Percentiles rank a stretch among this genome's conserved stretches.
These are phyloP conservation scores for Lithophane leautieri DNA, from an alignment of 2,888 invertebrate species.

Conservation along the genomic window DNA sequence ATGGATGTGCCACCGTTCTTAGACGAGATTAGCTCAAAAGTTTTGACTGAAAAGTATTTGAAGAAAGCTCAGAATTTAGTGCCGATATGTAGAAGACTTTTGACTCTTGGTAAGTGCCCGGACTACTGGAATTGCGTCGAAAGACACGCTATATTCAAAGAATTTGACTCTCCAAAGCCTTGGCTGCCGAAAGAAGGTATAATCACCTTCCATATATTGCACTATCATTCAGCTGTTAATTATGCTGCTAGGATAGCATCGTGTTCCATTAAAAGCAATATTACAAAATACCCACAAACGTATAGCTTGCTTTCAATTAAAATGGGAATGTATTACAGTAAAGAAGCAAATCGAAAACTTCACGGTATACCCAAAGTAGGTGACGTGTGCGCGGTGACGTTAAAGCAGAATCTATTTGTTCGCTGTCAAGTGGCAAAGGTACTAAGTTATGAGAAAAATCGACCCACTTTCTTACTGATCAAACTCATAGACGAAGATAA, in stretches of 20 bases:
- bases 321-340: slow-evolving; percentile 82
- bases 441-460: slow-evolving; percentile 72
- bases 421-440: slow-evolving; percentile 90
- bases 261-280: slow-evolving; percentile 65
- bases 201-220: slow-evolving; percentile 90
- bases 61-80: slow-evolving; percentile 81
- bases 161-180: slow-evolving; percentile 87
- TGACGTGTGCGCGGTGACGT: slow-evolving; percentile 89
- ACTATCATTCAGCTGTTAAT: slow-evolving; percentile 91
- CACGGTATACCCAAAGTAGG: slow-evolving; percentile 87
- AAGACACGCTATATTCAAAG: slow-evolving; percentile 91
- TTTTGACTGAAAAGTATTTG: slow-evolving; percentile 82
- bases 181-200: slow-evolving; percentile 89
- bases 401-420: slow-evolving; percentile 85
- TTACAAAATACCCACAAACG: slow-evolving; percentile 77
- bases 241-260: slow-evolving; percentile 90
- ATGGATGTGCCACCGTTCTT: slow-evolving; percentile 79
- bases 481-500: slow-evolving; percentile 91
- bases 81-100: slow-evolving; percentile 91
- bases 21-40: slow-evolving; percentile 75
- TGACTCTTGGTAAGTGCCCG: slow-evolving; percentile 92
- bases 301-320: slow-evolving; percentile 80
- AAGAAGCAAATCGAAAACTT: slow-evolving; percentile 77
- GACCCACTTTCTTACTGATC: slow-evolving; percentile 82
- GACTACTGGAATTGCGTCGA: slow-evolving; percentile 89